Base-by-base conservation (phyloP, 2,888 invertebrate species). In the Frankliniella intonsa region DNA sequence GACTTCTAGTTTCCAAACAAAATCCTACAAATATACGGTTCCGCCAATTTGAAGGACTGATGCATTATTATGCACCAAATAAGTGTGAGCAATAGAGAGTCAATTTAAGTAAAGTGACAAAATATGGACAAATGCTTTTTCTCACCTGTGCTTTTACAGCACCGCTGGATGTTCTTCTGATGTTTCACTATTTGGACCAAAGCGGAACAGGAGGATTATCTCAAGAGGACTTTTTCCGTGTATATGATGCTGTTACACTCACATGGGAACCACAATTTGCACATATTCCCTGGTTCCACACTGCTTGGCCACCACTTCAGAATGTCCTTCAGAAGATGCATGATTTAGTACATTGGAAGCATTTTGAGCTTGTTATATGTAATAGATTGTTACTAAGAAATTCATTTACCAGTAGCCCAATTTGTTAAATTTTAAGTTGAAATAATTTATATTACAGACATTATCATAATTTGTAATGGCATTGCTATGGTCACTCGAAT, bases 101-200 rank as follows among this genome's bases (percentile, higher is more conserved):
- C n/a, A 27, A 50, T 50, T 22, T 83, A 80, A 81, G 51, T 82
- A 22, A 69, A 50, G 80, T 80, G 51, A 55, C 22, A 76, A 50
- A 55, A 22, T 81, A 1, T 83, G 50, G 80, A 50, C 76, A 82
- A 82, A 80, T 8, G 27, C 17, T 14, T 25, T 7, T 22, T 62
- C 19, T 17, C 14, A 19, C 25, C 76, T 62, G 83, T 82, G 83
- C 83, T 82, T 82, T 86, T 87, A 27, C 87, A 94, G 94, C 90
- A 83, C 90, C 91, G 7, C 89, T 92, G 84, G 95, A 96, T 87
- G 91, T 94, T 11, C 92, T 95, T 85, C 89, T 96, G 84, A 93
- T 94, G 90, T 96, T 95, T 89, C 93, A 94, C 87, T 92, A 94
- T 83, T 89, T 96, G 84, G 95, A 96, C 88, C 88, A 89, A 62